These are phyloP conservation scores for Nannoperca australis DNA, from an alignment of 2,797 vertebrate species.

Conservation along the genomic window DNA sequence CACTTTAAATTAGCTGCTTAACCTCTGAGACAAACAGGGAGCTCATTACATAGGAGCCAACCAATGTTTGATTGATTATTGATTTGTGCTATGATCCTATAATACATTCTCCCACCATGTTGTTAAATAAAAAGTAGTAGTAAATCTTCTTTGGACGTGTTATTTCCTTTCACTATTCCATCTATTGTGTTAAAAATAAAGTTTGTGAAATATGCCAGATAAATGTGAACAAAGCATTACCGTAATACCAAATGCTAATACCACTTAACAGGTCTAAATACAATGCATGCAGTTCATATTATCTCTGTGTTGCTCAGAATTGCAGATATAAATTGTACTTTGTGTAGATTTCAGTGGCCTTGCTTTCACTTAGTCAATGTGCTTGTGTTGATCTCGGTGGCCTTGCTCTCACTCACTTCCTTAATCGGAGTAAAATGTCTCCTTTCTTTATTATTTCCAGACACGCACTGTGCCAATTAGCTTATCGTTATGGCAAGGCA, in stretches of 20 bases:
- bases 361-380: constrained; percentile 43
- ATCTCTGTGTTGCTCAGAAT: too few relatives aligned
- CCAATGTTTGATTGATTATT: neutral
- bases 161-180: too few relatives aligned
- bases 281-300: too few relatives aligned
- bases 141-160: neutral
- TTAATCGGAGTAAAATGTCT: constrained; percentile 79
- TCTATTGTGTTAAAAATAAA: too few relatives aligned
- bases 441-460: constrained; percentile 84
- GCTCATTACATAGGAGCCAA: neutral
- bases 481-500: constrained; percentile 86
- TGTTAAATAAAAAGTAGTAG: neutral
- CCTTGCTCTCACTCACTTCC: constrained; percentile 50
- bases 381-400: constrained; percentile 38
- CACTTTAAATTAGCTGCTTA: neutral
- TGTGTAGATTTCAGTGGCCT: constrained; percentile 38
- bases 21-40: neutral
- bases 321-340: neutral
- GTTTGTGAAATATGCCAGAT: neutral
- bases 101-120: neutral
- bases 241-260: neutral
- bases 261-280: neutral
- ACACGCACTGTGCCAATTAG: constrained; percentile 85
- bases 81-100: neutral
- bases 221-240: constrained; percentile 10